Base-by-base conservation (phyloP, 2,113 vertebrate species). In the Thomomys bottae region DNA sequence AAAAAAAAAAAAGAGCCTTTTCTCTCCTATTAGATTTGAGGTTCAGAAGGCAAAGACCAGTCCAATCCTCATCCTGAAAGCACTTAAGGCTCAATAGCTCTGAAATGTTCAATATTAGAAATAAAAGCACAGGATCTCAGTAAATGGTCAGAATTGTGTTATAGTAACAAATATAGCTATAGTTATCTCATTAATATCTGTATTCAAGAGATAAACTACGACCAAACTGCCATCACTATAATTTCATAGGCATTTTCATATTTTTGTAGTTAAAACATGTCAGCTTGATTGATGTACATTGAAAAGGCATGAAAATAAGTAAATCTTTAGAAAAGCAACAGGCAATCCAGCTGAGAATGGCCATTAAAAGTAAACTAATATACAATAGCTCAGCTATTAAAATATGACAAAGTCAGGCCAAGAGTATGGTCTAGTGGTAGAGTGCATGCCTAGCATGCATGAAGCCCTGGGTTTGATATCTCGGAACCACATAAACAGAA, bases 101-200 rank as follows among this genome's bases (percentile, higher is more conserved):
- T 59, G 63, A 89, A 90, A 68, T 15, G 18, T 64, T 81, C 15
- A 88, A 57, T 30, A 72, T 34, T 38, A 85, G 42, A 84, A 94
- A 91, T 36, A 72, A 80, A 93, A 89, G 80, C 67, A 92, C 3
- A 36, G 1, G 2, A 21, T 34, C 30, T 42, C 30, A 57, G 20
- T 38, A n/a, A 89, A 88, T 66, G 28, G 30, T 9, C 20, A 28
- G 78, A 57, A 82, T 82, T 76, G 59, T 77, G 81, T 2, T 77
- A 45, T 78, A 68, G 42, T 81, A 36, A 80, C 28, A 93, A 87
- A 87, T 3, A 11, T 70, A 80, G 49, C 61, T 81, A 75, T 15
- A 15, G 32, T 45, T 84, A 79, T 49, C 21, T 85, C 75, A 70
- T 28, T 87, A 75, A 72, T 59, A 87, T 24, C n/a, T 54, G 15